Evolutionary conservation across 2,113 vertebrate genomes (phyloP), one percentile per base, ranked within the genome.

Genomic region (Cavia aperea): DNA sequence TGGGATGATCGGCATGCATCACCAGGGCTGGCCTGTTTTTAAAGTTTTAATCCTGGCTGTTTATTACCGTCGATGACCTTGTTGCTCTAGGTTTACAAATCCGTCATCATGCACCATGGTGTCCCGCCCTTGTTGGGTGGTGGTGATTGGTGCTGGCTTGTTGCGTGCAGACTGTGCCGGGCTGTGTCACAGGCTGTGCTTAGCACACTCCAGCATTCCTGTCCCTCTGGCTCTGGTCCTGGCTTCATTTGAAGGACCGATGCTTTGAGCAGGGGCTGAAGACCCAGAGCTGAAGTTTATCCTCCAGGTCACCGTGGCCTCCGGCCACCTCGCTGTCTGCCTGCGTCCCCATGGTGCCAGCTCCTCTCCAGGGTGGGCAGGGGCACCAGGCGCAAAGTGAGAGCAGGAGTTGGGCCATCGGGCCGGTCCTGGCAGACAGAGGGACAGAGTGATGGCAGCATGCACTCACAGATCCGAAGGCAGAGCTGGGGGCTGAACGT

Each of bases 271-370:
- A 0, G 43, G 43, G 36, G 33, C 33, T 11, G 16, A 56, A 79
- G 72, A 39, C 14, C 36, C 77, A 39, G 94, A 82, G 39, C 60
- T 46, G 23, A 33, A 3, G 19, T 58, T n/a, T 58, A 7, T 26
- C 5, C 56, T 72, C 31, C 36, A 14, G 62, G 36, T 86, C 51
- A 49, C 31, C 14, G 39, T 39, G 72, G 75, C 54, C 23, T 43
- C 56, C 62, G 68, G 10, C 54, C 5, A 21, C n/a, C 23, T 2
- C 3, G 0, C 51, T 13, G 24, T 58, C 86, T 26, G 18, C 81
- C 60, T 49, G 2, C 0, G 2, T 14, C n/a, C 77, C 33, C 1
- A 0, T 7, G 14, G 18, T 7, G 15, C 46, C 31, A 12, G 12
- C 13, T 63, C 89, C 36, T 4, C 65, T 46, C 31, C 2, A 0